A percentile compares a stretch with the other conserved stretches of the same genome.
These are phyloP conservation scores for Enteromius afrohamiltoni DNA, from an alignment of 2,797 vertebrate genomes.

Conservation along the genomic window DNA sequence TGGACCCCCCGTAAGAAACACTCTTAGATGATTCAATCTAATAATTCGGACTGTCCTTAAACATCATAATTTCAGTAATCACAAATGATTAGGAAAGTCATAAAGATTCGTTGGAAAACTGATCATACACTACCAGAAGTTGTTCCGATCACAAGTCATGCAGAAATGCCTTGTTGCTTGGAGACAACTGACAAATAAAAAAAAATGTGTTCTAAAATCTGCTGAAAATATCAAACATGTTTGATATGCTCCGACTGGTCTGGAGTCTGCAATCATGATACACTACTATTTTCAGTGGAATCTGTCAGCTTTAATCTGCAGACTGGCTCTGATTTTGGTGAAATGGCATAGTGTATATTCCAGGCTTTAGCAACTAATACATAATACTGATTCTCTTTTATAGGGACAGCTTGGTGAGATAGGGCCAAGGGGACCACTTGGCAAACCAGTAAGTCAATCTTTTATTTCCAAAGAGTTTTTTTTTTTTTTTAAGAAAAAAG, in stretches of 20 bases:
- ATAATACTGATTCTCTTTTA: neutral
- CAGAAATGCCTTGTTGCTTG: too few species aligned
- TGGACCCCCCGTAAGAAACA: conserved; percentile 75
- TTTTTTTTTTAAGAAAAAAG: neutral
- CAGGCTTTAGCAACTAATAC: neutral
- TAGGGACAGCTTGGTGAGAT: conserved; percentile 76
- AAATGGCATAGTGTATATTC: too few species aligned
- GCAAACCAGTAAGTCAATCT: conserved; percentile 66
- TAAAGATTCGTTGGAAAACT: neutral
- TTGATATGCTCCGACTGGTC: too few species aligned
- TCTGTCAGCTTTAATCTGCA: too few species aligned
- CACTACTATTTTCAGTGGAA: too few species aligned
- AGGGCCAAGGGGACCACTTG: conserved; percentile 70
- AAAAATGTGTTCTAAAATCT: too few species aligned
- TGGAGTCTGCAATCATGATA: too few species aligned
- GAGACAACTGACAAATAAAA: too few species aligned
- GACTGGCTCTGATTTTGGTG: too few species aligned
- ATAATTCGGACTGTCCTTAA: neutral
- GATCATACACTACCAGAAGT: too few species aligned
- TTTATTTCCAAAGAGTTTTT: neutral
- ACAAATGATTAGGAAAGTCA: neutral
- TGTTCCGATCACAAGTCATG: too few species aligned
- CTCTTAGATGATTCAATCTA: neutral
- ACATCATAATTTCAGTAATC: neutral
- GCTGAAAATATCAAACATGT: too few species aligned